Percentiles rank a stretch among this genome's conserved stretches.
Conservation (phyloP, 2,888 invertebrate species). For the Coremacera marginata region DNA sequence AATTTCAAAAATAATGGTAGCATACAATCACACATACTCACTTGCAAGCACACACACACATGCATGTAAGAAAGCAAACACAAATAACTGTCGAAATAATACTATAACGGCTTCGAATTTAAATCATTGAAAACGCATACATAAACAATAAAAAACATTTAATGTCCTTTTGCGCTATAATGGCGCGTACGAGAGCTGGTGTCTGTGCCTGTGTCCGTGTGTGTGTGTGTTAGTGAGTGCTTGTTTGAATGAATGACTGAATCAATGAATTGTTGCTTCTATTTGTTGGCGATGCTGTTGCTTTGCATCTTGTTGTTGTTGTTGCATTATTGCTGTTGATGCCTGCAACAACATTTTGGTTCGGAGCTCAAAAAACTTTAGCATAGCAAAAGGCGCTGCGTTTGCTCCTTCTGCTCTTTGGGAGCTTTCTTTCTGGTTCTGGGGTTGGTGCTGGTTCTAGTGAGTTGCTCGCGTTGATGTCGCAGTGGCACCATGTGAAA, state of each 20-base stretch:
- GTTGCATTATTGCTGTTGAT: background rate
- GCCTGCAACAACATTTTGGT: conserved; percentile 5
- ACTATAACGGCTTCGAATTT: conserved; percentile 31
- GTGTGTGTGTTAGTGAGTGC: background rate
- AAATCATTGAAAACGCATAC: conserved; percentile 33
- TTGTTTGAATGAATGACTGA: conserved; percentile 13
- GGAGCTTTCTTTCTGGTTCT: background rate
- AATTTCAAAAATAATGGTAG: background rate
- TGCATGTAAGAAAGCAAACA: background rate
- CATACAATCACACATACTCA: background rate
- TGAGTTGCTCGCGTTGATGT: conserved; percentile 9
- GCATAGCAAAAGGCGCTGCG: conserved; percentile 9
- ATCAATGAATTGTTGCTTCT: conserved; percentile 29
- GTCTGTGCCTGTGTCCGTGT: background rate
- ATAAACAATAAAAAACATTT: conserved; percentile 32
- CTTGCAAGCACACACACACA: background rate
- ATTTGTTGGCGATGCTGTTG: conserved; percentile 16
- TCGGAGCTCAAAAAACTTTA: conserved; percentile 15
- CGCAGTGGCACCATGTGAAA: conserved; percentile 4
- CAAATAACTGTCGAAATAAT: conserved; percentile 26
- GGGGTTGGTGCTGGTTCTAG: background rate
- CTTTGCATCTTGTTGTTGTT: conserved; percentile 7
- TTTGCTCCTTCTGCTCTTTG: background rate
- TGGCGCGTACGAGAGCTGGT: background rate
- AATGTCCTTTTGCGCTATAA: conserved; percentile 25